Conservation (phyloP, 2,113 vertebrate species). For the Monopterus albus region DNA sequence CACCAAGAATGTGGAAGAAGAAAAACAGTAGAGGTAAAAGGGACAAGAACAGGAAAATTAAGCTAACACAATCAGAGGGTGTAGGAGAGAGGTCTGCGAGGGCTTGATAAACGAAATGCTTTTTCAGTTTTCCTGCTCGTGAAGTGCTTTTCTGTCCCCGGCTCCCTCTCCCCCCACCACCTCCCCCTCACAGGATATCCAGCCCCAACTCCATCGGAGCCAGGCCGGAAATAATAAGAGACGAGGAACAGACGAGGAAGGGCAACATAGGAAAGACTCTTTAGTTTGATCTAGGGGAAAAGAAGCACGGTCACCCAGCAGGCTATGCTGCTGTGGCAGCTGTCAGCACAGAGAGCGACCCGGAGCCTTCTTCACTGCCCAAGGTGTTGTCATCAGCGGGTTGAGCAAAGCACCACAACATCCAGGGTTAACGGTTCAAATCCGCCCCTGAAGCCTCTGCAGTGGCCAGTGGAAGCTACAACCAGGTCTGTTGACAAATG, state of each 20-base stretch:
- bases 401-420: background rate
- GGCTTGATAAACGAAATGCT: slow-evolving; percentile 55
- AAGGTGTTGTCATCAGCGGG: background rate
- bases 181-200: slow-evolving; percentile 75
- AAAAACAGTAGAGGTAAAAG: background rate
- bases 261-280: slow-evolving; percentile 76
- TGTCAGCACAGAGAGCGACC: background rate
- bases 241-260: slow-evolving; percentile 82
- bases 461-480: too few relatives aligned
- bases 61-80: slow-evolving; percentile 40
- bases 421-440: background rate
- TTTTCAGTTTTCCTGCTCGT: slow-evolving; percentile 76
- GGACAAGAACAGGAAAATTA: slow-evolving; percentile 43
- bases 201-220: slow-evolving; percentile 78
- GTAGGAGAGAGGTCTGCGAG: slow-evolving; percentile 41
- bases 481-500: too few relatives aligned
- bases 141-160: slow-evolving; percentile 49
- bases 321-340: slow-evolving; percentile 2
- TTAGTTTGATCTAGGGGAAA: slow-evolving; percentile 78
- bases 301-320: slow-evolving; percentile 66
- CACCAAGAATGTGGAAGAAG: slow-evolving; percentile 35
- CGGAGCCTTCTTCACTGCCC: background rate
- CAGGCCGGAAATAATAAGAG: slow-evolving; percentile 85
- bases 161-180: background rate
- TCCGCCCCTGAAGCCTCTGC: too few relatives aligned